Evolutionary conservation across 2,113 vertebrate species (phyloP), one percentile per base, ranked within the genome.

Genomic region (Brachyhypopomus gauderio): DNA sequence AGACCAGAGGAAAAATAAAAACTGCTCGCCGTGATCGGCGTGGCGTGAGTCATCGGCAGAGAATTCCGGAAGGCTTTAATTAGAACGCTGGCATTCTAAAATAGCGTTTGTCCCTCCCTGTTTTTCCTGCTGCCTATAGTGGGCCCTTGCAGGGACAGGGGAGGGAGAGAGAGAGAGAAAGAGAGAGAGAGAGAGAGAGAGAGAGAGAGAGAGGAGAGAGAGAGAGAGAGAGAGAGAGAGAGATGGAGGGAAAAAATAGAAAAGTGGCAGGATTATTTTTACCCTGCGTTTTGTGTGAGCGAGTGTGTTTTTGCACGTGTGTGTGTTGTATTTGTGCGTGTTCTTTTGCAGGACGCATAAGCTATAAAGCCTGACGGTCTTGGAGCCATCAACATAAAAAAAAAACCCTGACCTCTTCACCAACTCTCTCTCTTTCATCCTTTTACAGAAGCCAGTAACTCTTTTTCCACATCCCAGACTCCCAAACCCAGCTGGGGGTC

Each of bases 21-120:
- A 52, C 72, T 45, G 12, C 22, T 30, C 72, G 75, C 25, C 20
- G 59, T 72, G 67, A 79, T 56, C 72, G 60, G 52, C 67, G 45
- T 70, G 60, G 38, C 23, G 58, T 77, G 73, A 84, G 71, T 80
- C 78, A 78, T 63, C 38, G 60, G 36, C 23, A 16, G 34, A 77
- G 83, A 75, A 83, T 75, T 79, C 77, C 64, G 66, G 75, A 80
- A 75, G 55, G 19, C 74, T 81, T 55, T 81, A 86, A 83, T 83
- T 80, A 79, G 66, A 69, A 77, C 11, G 27, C 27, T 79, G 85
- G 58, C 85, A 81, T 81, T 80, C 81, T 80, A 73, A 78, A 86
- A 79, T 69, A 75, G 83, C 27, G 22, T 66, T 75, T 75, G 55
- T 66, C 77, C 59, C 63, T n/a, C 52, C 77, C 25, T 72, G 63